A percentile compares a stretch with the other conserved stretches of the same genome.
Evolutionary conservation across 2,888 invertebrate genomes (phyloP).

Genomic region (Ceramica pisi): DNA sequence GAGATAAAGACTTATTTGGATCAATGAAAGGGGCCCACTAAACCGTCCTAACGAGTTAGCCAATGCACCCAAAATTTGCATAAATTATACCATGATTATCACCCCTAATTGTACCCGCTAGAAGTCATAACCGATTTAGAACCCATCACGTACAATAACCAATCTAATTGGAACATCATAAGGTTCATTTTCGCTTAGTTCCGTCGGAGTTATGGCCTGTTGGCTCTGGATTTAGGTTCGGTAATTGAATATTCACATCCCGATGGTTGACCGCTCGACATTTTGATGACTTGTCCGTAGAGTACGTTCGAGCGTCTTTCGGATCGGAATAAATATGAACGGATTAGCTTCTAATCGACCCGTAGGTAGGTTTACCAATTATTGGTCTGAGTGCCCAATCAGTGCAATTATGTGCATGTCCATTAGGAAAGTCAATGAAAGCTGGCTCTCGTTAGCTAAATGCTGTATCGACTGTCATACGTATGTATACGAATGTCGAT

Average conservation of each 20-base stretch:
- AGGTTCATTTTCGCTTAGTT: conserved; percentile 66
- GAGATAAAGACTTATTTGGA: conserved; percentile 12
- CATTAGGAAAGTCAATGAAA: conserved; percentile 9
- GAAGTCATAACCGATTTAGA: conserved; percentile 57
- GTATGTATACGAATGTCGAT: neutral
- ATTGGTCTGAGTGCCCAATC: conserved; percentile 32
- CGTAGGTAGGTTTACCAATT: conserved; percentile 21
- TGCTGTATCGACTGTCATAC: neutral
- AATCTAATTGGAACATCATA: conserved; percentile 42
- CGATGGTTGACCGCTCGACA: conserved; percentile 75
- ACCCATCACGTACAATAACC: conserved; percentile 26
- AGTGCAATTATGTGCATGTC: conserved; percentile 3
- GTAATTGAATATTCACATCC: conserved; percentile 86
- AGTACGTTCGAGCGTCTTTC: conserved; percentile 67
- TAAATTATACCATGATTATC: conserved; percentile 80
- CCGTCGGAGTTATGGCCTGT: conserved; percentile 61
- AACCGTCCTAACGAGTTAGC: conserved; percentile 29
- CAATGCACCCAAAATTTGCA: conserved; percentile 76
- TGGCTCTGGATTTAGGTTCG: conserved; percentile 73
- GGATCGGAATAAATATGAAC: conserved; percentile 63
- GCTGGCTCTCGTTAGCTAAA: conserved; percentile 2
- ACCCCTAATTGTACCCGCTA: conserved; percentile 72
- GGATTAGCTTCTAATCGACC: conserved; percentile 38
- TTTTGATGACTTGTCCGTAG: conserved; percentile 77
- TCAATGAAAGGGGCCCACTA: conserved; percentile 14